A percentile compares a stretch with the other conserved stretches of the same genome.
Conservation (phyloP, 1,140 invertebrate species). For the Metopolophium dirhodum region DNA sequence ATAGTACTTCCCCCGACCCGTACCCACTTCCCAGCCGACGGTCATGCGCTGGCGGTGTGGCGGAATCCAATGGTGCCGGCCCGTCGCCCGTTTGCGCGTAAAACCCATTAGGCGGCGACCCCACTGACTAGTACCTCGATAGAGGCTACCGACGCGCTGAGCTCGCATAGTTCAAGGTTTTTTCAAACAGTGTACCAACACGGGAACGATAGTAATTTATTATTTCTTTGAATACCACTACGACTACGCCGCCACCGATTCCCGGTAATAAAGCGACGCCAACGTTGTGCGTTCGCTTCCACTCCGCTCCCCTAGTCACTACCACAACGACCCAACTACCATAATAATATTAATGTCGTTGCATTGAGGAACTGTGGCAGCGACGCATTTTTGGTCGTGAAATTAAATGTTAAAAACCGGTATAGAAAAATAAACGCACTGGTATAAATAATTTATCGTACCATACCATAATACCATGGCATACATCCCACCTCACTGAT, state of each 20-base stretch:
- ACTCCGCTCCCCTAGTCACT: no score
- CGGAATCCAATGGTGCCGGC: neutral
- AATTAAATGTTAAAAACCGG: neutral
- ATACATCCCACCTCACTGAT: no score
- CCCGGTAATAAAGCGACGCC: neutral
- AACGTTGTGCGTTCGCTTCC: neutral
- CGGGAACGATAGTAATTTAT: neutral
- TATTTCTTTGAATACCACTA: neutral
- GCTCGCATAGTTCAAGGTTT: slow-evolving; percentile 54
- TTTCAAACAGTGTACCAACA: neutral
- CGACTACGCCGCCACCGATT: neutral
- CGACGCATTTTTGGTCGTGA: no score
- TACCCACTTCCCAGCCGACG: neutral
- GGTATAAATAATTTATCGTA: no score
- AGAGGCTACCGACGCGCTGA: slow-evolving; percentile 1
- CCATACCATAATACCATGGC: no score
- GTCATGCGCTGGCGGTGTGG: neutral
- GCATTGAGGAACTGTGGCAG: no score
- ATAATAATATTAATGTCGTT: neutral
- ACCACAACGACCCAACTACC: neutral
- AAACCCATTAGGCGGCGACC: slow-evolving; percentile 45
- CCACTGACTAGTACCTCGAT: slow-evolving; percentile 20
- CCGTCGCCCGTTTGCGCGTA: neutral
- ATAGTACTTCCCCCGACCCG: neutral
- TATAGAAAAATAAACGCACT: neutral